Base-by-base conservation (phyloP, 2,113 vertebrate genomes). In the Podocnemis expansa region DNA sequence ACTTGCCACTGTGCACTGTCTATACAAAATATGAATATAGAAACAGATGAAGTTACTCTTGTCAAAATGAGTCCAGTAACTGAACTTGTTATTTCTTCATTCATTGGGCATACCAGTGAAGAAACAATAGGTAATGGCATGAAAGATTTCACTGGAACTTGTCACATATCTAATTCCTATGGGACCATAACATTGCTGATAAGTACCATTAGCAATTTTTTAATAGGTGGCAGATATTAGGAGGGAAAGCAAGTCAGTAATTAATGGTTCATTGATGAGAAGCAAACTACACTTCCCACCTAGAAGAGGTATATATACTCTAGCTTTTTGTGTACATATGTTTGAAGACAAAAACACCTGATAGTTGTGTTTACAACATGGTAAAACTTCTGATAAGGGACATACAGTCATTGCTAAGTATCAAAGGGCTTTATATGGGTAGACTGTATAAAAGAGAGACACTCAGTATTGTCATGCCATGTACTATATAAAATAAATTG, bases 311-410 rank as follows among this genome's bases (percentile, higher is more conserved):
- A 75, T 21, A 31, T 93, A 56, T 70, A n/a, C 29, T 78, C 16
- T 63, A 93, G 70, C 60, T 19, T 75, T 90, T 38, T 11, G 43
- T 7, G 38, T 31, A 34, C 73, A 80, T 25, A 2, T 55, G 2
- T 91, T 76, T 87, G 80, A 95, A 93, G 79, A 83, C 81, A 80
- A 76, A 87, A 87, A 51, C 6, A 12, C 79, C 82, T 1, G 8
- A 70, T 80, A 84, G 47, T 47, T 6, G 47, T 47, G 47, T 47
- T 47, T 47, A 67, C 73, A 88, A 60, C 82, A 73, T 0, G 0
- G 54, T 86, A 79, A 31, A 93, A 94, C 31, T 94, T 63, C 82
- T 85, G 93, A 85, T 67, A 51, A 58, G 45, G 29, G 43, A 88
- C 29, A 29, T 82, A 8, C 1, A 0, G 38, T 1, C 13, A 29